Percentiles rank a stretch among this genome's conserved stretches.
These are phyloP conservation scores for Chirona hameri DNA, from an alignment of 2,888 invertebrate species.

Conservation along the genomic window DNA sequence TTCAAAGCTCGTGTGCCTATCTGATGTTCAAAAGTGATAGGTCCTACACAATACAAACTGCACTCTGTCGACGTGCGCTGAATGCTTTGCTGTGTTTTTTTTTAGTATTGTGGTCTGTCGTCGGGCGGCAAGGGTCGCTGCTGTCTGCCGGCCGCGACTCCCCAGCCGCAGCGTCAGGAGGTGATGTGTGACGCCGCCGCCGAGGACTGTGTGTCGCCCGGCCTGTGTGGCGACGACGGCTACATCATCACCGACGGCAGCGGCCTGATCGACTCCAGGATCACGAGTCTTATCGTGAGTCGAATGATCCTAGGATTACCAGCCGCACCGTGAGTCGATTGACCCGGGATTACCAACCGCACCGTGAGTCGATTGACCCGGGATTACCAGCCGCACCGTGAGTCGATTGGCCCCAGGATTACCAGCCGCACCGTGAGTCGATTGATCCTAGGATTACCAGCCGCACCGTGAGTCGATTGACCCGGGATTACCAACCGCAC, in stretches of 20 bases:
- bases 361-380: not conserved
- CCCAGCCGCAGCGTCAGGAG: slow-evolving; percentile 1
- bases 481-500: too few relatives aligned
- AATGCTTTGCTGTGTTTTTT: not conserved
- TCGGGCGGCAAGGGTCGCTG: not conserved
- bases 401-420: too few relatives aligned
- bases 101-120: slow-evolving; percentile 26
- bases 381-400: not conserved
- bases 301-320: not conserved
- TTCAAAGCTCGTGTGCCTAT: too few relatives aligned
- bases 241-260: slow-evolving; percentile 35
- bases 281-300: not conserved
- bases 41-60: too few relatives aligned
- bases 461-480: too few relatives aligned
- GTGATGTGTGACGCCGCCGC: not conserved
- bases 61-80: too few relatives aligned
- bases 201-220: slow-evolving; percentile 34
- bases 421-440: too few relatives aligned
- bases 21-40: too few relatives aligned
- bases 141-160: not conserved
- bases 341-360: not conserved
- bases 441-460: too few relatives aligned
- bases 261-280: slow-evolving; percentile 34
- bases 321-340: not conserved
- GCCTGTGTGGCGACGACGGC: slow-evolving; percentile 35